These are phyloP conservation scores for Cebus imitator DNA, from an alignment of 2,113 vertebrate genomes.

Conservation along the genomic window DNA sequence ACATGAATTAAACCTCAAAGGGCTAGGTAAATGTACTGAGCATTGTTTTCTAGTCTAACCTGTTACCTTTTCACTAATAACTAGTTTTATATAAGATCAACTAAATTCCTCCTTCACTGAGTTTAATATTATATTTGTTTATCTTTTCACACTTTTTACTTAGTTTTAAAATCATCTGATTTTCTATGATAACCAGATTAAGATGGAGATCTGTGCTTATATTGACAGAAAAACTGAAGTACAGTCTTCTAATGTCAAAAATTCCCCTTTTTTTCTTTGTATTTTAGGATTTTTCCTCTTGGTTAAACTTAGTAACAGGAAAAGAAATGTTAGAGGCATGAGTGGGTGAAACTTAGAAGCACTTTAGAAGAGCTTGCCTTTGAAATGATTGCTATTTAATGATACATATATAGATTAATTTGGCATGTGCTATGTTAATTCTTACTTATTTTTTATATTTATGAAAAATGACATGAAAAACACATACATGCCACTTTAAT, in stretches of 20 bases:
- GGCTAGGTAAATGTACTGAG: not conserved
- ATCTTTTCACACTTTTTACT: not conserved
- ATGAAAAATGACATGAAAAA: not conserved
- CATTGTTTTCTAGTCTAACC: not conserved
- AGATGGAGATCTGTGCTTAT: not conserved
- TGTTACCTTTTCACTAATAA: not conserved
- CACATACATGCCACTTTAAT: not conserved
- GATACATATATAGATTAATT: not conserved
- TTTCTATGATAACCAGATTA: constrained; percentile 20
- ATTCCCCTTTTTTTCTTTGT: not conserved
- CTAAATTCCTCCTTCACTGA: not conserved
- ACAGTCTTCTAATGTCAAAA: constrained; percentile 41
- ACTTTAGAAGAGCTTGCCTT: constrained; percentile 52
- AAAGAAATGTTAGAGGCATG: constrained; percentile 62
- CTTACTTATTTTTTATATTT: constrained; percentile 31
- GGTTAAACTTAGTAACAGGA: constrained; percentile 65
- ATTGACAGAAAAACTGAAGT: constrained; percentile 30
- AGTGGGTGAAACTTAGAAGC: constrained; percentile 66
- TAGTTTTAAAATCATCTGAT: constrained; percentile 6
- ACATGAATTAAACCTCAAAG: not conserved
- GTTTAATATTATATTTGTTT: not conserved
- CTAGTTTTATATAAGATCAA: not conserved
- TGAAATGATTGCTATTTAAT: constrained; percentile 45
- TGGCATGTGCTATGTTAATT: not conserved
- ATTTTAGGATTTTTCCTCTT: constrained; percentile 34